phyloP scores from a whole-genome alignment of 1,140 invertebrate species.

The Neodiprion pinetum region DNA sequence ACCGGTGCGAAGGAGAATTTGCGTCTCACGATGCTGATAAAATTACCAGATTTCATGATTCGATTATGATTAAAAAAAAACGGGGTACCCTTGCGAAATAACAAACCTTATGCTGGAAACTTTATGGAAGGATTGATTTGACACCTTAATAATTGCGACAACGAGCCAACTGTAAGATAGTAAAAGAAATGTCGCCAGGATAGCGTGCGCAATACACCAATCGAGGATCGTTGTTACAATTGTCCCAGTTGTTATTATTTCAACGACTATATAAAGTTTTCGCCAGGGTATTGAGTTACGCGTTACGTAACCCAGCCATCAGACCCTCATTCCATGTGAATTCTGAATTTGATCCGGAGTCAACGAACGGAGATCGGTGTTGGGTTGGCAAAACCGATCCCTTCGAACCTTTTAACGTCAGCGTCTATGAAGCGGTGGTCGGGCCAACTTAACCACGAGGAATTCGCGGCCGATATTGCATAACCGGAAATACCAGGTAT shows the following conservation, averaged over 20 bases:
- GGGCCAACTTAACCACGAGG: background rate
- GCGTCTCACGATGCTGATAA: too few relatives aligned
- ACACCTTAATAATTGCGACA: too few relatives aligned
- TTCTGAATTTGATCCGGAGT: constrained; percentile 5
- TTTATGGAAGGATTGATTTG: too few relatives aligned
- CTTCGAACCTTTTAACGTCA: background rate
- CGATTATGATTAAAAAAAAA: too few relatives aligned
- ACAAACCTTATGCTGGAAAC: too few relatives aligned
- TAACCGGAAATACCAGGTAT: background rate
- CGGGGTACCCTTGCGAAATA: too few relatives aligned
- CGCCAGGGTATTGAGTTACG: background rate
- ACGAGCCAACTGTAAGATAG: too few relatives aligned
- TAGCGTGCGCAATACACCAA: too few relatives aligned
- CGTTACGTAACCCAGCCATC: background rate
- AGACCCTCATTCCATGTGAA: constrained; percentile 5
- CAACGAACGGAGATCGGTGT: constrained; percentile 4
- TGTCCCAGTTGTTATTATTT: background rate
- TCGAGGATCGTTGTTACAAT: background rate
- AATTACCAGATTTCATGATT: too few relatives aligned
- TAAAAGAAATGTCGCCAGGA: too few relatives aligned
- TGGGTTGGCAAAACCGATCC: constrained; percentile 3
- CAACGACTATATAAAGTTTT: background rate
- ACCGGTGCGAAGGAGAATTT: too few relatives aligned
- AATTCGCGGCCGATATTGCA: constrained; percentile 3
- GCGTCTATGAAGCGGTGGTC: background rate